Evolutionary conservation across 2,113 vertebrate species (phyloP), one percentile per base, ranked within the genome.

Genomic region (Poeciliopsis turrubarensis): DNA sequence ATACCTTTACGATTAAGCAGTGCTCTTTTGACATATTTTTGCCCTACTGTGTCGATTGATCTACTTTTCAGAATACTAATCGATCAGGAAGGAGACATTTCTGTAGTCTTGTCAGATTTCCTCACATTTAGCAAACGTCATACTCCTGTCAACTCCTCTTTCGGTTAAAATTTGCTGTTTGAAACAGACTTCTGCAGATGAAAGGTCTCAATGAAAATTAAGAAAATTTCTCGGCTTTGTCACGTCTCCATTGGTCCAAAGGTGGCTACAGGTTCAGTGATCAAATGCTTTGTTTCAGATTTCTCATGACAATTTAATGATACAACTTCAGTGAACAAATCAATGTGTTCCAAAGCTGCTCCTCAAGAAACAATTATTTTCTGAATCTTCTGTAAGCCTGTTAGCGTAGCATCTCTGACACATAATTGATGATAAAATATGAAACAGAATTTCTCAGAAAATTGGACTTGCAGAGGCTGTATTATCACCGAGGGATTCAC

Each of bases 61-160:
- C 95, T 91, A 95, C 81, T 95, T 96, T 95, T 92, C 82, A 26
- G 62, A 78, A 90, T 89, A 85, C 89, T 95, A 95, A 95, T 93
- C 94, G 93, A 81, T 87, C 80, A 77, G 90, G 86, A 82, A 92
- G 88, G 89, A 83, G 65, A 86, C 85, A 87, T 90, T 70, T 78
- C 73, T 79, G 90, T 87, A 72, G 80, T 82, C 88, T 47, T 90
- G 89, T 82, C 51, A 51, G 60, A 90, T 92, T 87, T 72, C 66
- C 79, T 79, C 79, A 62, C 77, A 68, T 61, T 76, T 66, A 67
- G 79, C 60, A 73, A 64, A 29, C 78, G 61, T 84, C 89, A 75
- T 34, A 86, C 84, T 87, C 74, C 83, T 88, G 78, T 84, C 82
- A 89, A 72, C 66, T 68, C 65, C 60, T 86, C 83, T 73, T 22